Evolutionary conservation across 2,797 vertebrate species (phyloP).

Genomic region (Squalus acanthias): DNA sequence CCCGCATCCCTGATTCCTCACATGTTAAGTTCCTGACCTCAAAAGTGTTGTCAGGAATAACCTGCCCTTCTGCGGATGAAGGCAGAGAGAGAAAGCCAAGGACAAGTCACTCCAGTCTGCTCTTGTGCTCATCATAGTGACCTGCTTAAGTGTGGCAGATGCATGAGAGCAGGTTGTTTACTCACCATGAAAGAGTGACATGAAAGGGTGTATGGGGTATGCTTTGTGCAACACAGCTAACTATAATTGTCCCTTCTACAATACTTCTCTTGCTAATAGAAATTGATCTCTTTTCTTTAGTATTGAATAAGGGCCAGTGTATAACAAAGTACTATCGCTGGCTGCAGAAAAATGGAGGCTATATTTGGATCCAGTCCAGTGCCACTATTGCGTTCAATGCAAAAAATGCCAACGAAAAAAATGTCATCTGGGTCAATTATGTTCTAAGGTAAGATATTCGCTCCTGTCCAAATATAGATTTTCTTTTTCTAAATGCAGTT

Average conservation of each 20-base stretch:
- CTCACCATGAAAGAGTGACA: background rate
- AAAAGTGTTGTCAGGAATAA: background rate
- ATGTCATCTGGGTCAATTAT: constrained; percentile 98
- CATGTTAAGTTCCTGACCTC: background rate
- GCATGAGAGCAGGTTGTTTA: background rate
- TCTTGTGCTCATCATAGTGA: background rate
- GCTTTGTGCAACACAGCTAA: background rate
- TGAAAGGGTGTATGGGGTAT: background rate
- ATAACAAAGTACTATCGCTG: constrained; percentile 98
- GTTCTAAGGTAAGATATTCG: constrained; percentile 73
- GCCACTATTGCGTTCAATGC: constrained; percentile 95
- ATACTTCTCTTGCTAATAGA: constrained; percentile 8
- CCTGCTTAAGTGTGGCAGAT: background rate
- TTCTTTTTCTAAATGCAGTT: constrained; percentile 15
- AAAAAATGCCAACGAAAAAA: constrained; percentile 95
- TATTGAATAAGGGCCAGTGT: constrained; percentile 96
- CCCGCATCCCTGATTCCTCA: too few species aligned
- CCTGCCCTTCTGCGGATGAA: background rate
- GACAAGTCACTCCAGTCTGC: background rate
- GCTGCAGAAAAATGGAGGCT: constrained; percentile 96
- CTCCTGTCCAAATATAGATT: background rate
- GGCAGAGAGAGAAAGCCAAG: background rate
- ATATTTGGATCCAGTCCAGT: constrained; percentile 98
- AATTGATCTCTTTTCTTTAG: constrained; percentile 53
- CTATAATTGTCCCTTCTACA: background rate